These are phyloP conservation scores for Sycophila sp. DNA, from an alignment of 1,140 invertebrate genomes.

Conservation along the genomic window DNA sequence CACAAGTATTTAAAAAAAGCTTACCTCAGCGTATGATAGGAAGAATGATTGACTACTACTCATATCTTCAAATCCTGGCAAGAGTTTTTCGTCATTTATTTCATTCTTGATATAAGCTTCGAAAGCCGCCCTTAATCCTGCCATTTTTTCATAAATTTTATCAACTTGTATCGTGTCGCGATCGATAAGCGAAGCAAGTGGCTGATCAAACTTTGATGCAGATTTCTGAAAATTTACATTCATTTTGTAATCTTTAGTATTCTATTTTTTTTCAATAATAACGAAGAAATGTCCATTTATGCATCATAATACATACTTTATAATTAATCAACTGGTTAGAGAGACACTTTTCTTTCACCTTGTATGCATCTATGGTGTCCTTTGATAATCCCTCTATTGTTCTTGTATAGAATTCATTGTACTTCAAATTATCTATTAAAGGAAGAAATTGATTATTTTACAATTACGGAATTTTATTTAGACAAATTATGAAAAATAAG, in stretches of 20 bases:
- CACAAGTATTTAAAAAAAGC: no score
- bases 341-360: conserved; percentile 30
- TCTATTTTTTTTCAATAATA: neutral
- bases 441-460: neutral
- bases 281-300: neutral
- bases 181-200: neutral
- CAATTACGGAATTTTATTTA: no score
- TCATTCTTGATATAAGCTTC: conserved; percentile 14
- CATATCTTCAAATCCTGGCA: conserved; percentile 26
- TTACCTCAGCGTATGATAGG: conserved; percentile 32
- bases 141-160: conserved; percentile 34
- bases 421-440: conserved; percentile 19
- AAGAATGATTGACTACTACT: conserved; percentile 21
- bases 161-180: conserved; percentile 32
- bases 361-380: conserved; percentile 31
- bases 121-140: conserved; percentile 22
- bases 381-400: conserved; percentile 23
- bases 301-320: conserved; percentile 2
- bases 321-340: conserved; percentile 30
- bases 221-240: conserved; percentile 14
- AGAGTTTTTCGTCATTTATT: neutral
- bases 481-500: no score
- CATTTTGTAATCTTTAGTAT: neutral
- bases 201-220: neutral
- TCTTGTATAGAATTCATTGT: conserved; percentile 23